Percentiles rank a stretch among this genome's conserved stretches.
Conservation (phyloP, 2,888 invertebrate species). For the Mythimna lalbum region DNA sequence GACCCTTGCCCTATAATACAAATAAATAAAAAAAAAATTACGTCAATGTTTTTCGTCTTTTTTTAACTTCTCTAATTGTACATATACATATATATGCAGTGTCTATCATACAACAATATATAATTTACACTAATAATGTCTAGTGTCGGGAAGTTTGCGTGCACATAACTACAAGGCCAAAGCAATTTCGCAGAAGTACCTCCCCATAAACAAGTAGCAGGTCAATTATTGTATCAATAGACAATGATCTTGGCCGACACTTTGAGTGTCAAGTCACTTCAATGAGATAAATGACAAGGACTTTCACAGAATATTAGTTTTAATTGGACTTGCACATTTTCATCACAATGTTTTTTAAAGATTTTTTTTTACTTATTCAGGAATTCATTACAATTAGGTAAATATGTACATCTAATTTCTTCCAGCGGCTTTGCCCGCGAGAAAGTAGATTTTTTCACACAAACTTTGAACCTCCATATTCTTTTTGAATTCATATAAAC, state of each 20-base stretch:
- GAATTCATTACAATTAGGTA: too few species aligned
- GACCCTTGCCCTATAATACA: too few species aligned
- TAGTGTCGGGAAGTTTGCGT: constrained; percentile 41
- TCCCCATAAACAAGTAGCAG: constrained; percentile 46
- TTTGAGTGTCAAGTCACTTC: constrained; percentile 12
- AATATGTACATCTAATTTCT: too few species aligned
- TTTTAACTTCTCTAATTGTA: not conserved
- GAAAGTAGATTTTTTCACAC: too few species aligned
- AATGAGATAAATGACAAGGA: not conserved
- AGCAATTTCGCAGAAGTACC: constrained; percentile 54
- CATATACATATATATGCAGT: constrained; percentile 1
- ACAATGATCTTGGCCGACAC: constrained; percentile 57
- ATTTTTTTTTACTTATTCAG: too few species aligned
- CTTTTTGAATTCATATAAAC: too few species aligned
- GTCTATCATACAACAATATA: constrained; percentile 23
- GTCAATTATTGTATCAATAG: constrained; percentile 60
- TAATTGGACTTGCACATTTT: not conserved
- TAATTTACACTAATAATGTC: constrained; percentile 42
- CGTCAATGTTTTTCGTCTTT: too few species aligned
- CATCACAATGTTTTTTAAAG: not conserved
- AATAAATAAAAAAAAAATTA: too few species aligned
- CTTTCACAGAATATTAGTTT: not conserved
- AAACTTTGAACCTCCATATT: too few species aligned
- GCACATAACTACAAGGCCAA: constrained; percentile 51
- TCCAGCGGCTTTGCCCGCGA: too few species aligned